A percentile compares a stretch with the other conserved stretches of the same genome.
phyloP scores from a whole-genome alignment of 2,888 invertebrate species.

The Cartodere bifasciata region DNA sequence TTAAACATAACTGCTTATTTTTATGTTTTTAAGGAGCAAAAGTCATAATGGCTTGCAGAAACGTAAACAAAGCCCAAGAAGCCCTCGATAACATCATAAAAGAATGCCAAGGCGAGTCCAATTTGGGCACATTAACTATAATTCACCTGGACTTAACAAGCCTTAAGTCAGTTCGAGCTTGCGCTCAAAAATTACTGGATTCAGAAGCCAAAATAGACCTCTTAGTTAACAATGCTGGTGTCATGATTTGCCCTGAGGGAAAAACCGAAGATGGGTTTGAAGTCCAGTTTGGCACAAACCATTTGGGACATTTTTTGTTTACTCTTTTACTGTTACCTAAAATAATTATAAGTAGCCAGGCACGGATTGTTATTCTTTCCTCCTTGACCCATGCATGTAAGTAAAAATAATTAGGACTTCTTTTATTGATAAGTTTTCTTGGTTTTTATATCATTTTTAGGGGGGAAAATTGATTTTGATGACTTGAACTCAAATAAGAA shows the following conservation, averaged over 20 bases:
- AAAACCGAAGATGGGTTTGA: constrained; percentile 54
- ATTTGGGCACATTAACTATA: constrained; percentile 33
- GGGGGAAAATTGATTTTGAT: constrained; percentile 45
- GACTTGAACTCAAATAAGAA: constrained; percentile 59
- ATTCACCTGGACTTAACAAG: constrained; percentile 35
- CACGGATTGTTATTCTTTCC: constrained; percentile 37
- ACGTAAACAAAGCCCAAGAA: constrained; percentile 38
- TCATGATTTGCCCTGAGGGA: constrained; percentile 50
- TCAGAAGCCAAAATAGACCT: constrained; percentile 45
- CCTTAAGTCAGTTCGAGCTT: constrained; percentile 32
- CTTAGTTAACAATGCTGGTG: constrained; percentile 59
- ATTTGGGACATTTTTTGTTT: constrained; percentile 38
- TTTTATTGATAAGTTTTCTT: constrained; percentile 5
- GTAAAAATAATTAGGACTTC: constrained; percentile 7
- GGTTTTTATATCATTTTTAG: constrained; percentile 35
- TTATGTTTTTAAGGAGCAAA: constrained; percentile 36
- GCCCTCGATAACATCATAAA: constrained; percentile 41
- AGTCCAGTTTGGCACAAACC: constrained; percentile 53
- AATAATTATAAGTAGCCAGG: constrained; percentile 40
- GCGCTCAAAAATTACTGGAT: constrained; percentile 32
- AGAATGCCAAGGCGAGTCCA: constrained; percentile 25
- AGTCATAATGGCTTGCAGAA: constrained; percentile 47
- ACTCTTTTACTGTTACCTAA: constrained; percentile 35
- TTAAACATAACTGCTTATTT: too few relatives aligned
- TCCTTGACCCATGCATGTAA: constrained; percentile 28